Evolutionary conservation across 2,888 invertebrate genomes (phyloP), one percentile per base, ranked within the genome.

Genomic region (Ormyrus thymus): DNA sequence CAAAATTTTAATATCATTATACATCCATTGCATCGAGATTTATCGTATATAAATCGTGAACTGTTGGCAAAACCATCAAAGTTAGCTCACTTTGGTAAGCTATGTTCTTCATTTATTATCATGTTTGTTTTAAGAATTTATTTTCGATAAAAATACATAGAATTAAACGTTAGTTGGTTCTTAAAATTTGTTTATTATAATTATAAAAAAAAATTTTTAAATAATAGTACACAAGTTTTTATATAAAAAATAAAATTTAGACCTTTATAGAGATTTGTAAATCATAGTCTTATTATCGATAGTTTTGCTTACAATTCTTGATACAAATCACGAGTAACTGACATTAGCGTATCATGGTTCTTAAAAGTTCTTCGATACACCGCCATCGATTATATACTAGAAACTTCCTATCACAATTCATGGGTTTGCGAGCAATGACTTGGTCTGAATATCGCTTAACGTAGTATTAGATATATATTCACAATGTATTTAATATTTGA

Each of bases 321-420:
- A 66, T 59, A 76, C 58, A 75, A 80, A 75, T 72, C 66, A 65
- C 48, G 70, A 75, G 48, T 71, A 76, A 50, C 43, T 62, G 50
- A 79, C 46, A 76, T 69, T 79, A 73, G 68, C 50, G 45, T 59
- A 76, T 69, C 68, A 80, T 66, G 59, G 58, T 68, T 73, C 45
- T 70, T 53, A 76, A 80, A 58, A 79, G 43, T 65, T 77, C 15
- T 77, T 74, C 68, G 61, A 77, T 80, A 74, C 48, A 71, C 70
- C 70, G 51, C 51, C 50, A 75, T 66, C 48, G 53, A 71, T 78
- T 69, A 78, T 43, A 56, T 71, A 79, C 71, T 79, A 79, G 78
- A 70, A 81, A 78, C 46, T 73, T 77, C 56, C 75, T 76, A 81
- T 81, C 72, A 81, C 81, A 81, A 78, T 78, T 81, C 64, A 59